Conservation (phyloP, 1,140 invertebrate genomes). For the Halictus rubicundus region DNA sequence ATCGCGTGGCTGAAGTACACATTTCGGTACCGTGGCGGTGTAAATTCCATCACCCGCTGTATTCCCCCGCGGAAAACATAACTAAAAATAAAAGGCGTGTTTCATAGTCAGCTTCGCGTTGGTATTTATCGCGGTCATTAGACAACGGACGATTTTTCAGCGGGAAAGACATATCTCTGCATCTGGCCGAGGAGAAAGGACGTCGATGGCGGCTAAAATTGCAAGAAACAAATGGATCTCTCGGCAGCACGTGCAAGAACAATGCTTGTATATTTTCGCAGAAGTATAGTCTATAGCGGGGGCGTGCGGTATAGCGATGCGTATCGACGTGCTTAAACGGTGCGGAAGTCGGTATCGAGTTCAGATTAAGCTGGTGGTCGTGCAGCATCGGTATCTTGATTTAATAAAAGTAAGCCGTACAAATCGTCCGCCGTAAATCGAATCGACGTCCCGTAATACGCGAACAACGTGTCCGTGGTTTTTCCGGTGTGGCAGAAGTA, state of each 20-base stretch:
- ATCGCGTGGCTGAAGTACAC: no score
- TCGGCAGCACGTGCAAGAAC: neutral
- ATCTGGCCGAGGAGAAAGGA: no score
- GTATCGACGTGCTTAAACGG: constrained; percentile 22
- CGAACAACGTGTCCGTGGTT: neutral
- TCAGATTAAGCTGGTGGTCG: constrained; percentile 27
- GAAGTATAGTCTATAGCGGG: neutral
- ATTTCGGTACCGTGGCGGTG: no score
- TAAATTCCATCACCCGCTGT: no score
- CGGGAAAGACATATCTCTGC: no score
- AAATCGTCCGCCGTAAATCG: constrained; percentile 33
- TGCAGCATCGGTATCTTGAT: constrained; percentile 41
- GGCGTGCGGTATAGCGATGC: constrained; percentile 5
- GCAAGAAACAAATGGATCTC: neutral
- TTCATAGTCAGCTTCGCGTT: no score
- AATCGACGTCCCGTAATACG: constrained; percentile 19
- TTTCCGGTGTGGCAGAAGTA: no score
- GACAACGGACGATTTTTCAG: no score
- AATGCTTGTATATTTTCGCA: constrained; percentile 24
- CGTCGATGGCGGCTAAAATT: no score
- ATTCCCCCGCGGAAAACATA: no score
- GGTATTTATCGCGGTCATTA: no score
- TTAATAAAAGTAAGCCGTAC: constrained; percentile 48
- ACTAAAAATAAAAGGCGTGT: no score
- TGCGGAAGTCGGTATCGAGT: constrained; percentile 32